Base-by-base conservation (phyloP, 2,888 invertebrate species). In the Sesia apiformis region DNA sequence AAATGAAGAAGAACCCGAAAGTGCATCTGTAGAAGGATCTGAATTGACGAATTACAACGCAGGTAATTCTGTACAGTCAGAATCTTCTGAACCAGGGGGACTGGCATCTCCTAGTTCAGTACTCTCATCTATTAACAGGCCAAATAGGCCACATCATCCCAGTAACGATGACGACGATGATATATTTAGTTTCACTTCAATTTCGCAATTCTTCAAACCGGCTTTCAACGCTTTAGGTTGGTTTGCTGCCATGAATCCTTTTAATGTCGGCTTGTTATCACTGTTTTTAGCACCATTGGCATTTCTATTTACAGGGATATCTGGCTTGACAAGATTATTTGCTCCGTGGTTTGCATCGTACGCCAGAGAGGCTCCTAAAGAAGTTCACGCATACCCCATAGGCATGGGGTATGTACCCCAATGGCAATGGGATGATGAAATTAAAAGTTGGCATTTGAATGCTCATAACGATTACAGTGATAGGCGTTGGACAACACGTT, bases 321-420 rank as follows among this genome's bases (percentile, higher is more conserved):
- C 94, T 7, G 91, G 93, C 0, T 70, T 92, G 8, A 90, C 92
- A 1, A 86, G 93, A 0, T 85, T 93, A 51, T 77, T 94, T 59
- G 91, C 93, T 55, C 94, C 93, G 0, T 93, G 91, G 90, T 89
- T 91, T 61, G 81, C 93, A 57, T 92, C 93, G 0, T 84, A 83
- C 51, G 89, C 76, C 1, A 77, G 90, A 61, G 78, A 86, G 64
- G 80, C 86, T 38, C 83, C 87, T 5, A 77, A 84, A 65, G 56
- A 76, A 57, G 70, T 88, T 61, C 67, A 76, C 64, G 57, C 82
- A 3, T 83, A 89, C 57, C 83, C 72, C 51, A n/a, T n/a, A n/a
- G n/a, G n/a, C n/a, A n/a, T n/a, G n/a, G n/a, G n/a, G n/a, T n/a
- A 23, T 23, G 2, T 23, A 23, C 91, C 92, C 38, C 84, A 90